phyloP scores from a whole-genome alignment of 1,140 invertebrate genomes.

The Ceratina calcarata region DNA sequence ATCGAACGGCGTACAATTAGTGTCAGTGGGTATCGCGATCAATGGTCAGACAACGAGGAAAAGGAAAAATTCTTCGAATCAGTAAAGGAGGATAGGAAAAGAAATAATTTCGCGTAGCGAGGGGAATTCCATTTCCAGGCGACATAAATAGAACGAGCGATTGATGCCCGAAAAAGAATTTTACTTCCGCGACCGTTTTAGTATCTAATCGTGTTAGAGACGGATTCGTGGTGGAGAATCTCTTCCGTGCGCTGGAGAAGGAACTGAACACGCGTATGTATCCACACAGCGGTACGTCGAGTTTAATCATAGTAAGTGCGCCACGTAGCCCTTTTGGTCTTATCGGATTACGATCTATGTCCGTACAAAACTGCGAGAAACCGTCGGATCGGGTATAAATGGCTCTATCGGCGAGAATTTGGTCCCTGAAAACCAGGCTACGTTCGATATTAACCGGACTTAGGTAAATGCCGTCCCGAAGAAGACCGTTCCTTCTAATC shows the following conservation, averaged over 20 bases:
- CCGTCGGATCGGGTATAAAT: constrained; percentile 23
- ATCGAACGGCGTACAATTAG: constrained; percentile 4
- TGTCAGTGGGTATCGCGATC: background rate
- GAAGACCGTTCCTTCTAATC: constrained; percentile 11
- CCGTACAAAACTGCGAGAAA: constrained; percentile 32
- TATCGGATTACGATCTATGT: constrained; percentile 60
- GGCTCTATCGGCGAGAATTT: constrained; percentile 4
- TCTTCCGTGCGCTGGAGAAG: background rate
- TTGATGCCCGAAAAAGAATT: constrained; percentile 28
- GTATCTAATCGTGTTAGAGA: constrained; percentile 28
- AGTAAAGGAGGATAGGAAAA: background rate
- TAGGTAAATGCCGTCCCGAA: background rate
- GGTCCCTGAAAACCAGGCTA: background rate
- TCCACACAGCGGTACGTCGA: constrained; percentile 46
- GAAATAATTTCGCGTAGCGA: background rate
- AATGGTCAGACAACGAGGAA: background rate
- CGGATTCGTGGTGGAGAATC: background rate
- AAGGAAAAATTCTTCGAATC: background rate
- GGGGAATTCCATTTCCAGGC: background rate
- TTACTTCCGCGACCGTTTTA: constrained; percentile 28
- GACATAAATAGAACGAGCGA: background rate
- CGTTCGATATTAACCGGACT: constrained; percentile 13
- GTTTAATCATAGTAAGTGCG: constrained; percentile 67
- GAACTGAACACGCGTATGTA: constrained; percentile 11
- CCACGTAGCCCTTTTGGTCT: constrained; percentile 52